These are phyloP conservation scores for Disparrhopalites patrizii DNA, from an alignment of 2,888 invertebrate species.

Conservation along the genomic window DNA sequence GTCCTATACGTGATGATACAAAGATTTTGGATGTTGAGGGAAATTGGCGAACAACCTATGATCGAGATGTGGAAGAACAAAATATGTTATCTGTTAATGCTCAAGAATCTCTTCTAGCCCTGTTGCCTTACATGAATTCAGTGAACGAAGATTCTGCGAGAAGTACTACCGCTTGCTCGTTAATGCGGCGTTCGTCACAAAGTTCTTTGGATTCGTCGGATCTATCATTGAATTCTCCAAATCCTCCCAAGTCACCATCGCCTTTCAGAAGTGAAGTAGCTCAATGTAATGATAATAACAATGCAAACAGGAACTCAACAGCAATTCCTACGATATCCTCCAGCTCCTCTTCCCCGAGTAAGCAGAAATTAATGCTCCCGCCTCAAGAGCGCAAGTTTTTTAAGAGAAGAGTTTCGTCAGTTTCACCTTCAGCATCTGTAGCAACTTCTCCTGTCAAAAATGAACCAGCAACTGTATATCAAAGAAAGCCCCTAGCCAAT, in stretches of 20 bases:
- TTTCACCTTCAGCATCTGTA: neutral
- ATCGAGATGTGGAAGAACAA: neutral
- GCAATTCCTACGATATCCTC: neutral
- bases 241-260: slow-evolving; percentile 9
- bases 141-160: neutral
- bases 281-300: neutral
- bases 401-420: slow-evolving; percentile 16
- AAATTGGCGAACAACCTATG: neutral
- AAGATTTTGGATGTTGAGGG: neutral
- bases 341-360: neutral
- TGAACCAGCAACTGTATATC: neutral
- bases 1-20: slow-evolving; percentile 24
- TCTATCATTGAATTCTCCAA: neutral
- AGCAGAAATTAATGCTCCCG: slow-evolving; percentile 31
- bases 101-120: slow-evolving; percentile 17
- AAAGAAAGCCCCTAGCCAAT: neutral
- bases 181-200: slow-evolving; percentile 32
- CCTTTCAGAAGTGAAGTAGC: neutral
- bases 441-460: slow-evolving; percentile 11
- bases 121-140: slow-evolving; percentile 11
- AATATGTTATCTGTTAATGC: slow-evolving; percentile 28
- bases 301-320: neutral
- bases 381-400: slow-evolving; percentile 37
- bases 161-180: neutral
- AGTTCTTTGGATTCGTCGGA: slow-evolving; percentile 34